Base-by-base conservation (phyloP, 2,888 invertebrate species). In the Ormyrus nitidulus region DNA sequence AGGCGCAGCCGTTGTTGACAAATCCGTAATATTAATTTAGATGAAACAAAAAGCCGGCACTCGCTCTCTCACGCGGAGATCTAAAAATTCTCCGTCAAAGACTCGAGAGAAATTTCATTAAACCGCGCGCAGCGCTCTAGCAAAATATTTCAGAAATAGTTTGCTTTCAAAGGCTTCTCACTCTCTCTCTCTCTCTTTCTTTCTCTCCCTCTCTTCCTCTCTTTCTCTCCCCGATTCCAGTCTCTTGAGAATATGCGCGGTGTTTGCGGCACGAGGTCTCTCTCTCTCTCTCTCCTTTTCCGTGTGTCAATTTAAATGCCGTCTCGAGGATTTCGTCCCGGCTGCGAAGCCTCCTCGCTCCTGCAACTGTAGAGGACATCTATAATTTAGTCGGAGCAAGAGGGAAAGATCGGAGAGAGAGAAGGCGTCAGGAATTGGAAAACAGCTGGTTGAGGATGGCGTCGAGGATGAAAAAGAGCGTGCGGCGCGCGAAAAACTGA, bases 311-410 rank as follows among this genome's bases (percentile, higher is more conserved):
- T 81, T 83, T 79, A 82, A 83, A 84, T 81, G 72, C 64, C 70
- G 58, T 77, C 81, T 83, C 71, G 53, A 82, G 80, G 77, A 81
- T 81, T 76, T 73, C 69, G 66, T 82, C 77, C 71, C 68, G 54
- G 7, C 59, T 68, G 75, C 59, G 83, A 34, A 34, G 34, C 34
- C 34, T 34, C 34, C 34, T 34, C 34, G 34, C 34, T 34, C 34
- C 34, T 79, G 74, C 59, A 5, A 70, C 10, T 59, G 13, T 59
- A 19, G 75, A 53, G 71, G 82, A 83, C 83, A 85, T 85, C 83
- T 86, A 85, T 84, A 86, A 86, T 86, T 85, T 84, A 84, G 81
- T 9, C 71, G n/a, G 11, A 73, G 53, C 34, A 34, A 44, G n/a
- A 59, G n/a, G 13, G 19, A 56, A 10, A 44, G 54, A 34, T 46